A percentile compares a stretch with the other conserved stretches of the same genome.
These are phyloP conservation scores for Nothura maculosa DNA, from an alignment of 2,797 vertebrate genomes.

Conservation along the genomic window DNA sequence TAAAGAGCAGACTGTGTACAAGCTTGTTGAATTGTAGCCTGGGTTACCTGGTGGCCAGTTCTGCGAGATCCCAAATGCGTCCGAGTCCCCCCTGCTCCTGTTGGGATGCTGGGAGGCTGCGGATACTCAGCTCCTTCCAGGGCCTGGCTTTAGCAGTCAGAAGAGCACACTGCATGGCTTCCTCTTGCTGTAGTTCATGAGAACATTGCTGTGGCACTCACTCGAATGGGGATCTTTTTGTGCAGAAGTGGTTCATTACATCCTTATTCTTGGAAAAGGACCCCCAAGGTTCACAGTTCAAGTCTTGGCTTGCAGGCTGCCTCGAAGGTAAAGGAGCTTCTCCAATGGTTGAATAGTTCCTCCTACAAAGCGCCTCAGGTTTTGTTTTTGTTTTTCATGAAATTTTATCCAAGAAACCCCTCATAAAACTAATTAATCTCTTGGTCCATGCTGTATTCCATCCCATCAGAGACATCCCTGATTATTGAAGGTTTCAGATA, in stretches of 20 bases:
- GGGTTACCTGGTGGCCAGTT: neutral
- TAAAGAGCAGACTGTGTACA: conserved; percentile 24
- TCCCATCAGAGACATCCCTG: neutral
- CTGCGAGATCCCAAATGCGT: neutral
- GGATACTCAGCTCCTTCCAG: neutral
- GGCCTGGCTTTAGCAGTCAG: neutral
- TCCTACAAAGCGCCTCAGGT: neutral
- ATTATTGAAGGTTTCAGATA: neutral
- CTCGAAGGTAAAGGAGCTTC: neutral
- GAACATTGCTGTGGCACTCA: fast-evolving
- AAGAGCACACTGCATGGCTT: neutral
- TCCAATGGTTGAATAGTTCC: neutral
- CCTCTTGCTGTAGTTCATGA: neutral
- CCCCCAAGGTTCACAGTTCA: neutral
- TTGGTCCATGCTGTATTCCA: neutral
- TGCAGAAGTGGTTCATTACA: neutral
- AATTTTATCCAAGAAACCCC: neutral
- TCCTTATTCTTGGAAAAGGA: neutral
- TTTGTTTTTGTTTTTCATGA: neutral
- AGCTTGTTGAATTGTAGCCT: neutral
- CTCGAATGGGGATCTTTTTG: neutral
- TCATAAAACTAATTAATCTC: neutral
- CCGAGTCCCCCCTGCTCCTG: neutral
- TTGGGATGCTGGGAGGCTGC: neutral
- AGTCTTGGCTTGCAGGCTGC: neutral